Evolutionary conservation across 2,888 invertebrate species (phyloP).

Genomic region (Ypsolopha scabrella): DNA sequence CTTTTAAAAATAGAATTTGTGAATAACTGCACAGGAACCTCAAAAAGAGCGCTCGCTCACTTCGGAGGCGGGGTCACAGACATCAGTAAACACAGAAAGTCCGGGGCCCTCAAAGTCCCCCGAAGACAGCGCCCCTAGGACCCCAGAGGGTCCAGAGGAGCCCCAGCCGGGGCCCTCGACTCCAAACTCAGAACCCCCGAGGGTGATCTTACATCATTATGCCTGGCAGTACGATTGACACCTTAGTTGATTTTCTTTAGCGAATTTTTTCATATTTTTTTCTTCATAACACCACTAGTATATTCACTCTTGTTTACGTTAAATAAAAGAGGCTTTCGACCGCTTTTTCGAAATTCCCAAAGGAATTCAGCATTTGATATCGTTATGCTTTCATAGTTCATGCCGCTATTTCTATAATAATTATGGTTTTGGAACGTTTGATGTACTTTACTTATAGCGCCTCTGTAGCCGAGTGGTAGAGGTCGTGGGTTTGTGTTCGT

Average conservation of each 20-base stretch:
- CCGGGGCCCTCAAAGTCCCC: conserved; percentile 16
- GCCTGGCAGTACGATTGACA: conserved; percentile 69
- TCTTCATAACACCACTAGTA: conserved; percentile 30
- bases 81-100: conserved; percentile 14
- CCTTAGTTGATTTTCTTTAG: conserved; percentile 59
- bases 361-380: conserved; percentile 66
- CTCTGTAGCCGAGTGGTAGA: too few relatives aligned
- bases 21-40: too few relatives aligned
- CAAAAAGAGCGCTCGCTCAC: not conserved
- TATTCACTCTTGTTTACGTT: conserved; percentile 11
- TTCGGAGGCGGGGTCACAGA: not conserved
- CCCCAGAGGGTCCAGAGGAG: conserved; percentile 14
- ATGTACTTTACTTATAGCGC: too few relatives aligned
- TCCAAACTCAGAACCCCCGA: conserved; percentile 40
- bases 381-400: not conserved
- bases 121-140: conserved; percentile 7
- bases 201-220: conserved; percentile 64
- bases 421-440: too few relatives aligned
- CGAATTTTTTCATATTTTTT: conserved; percentile 24
- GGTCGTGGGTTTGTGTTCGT: too few relatives aligned
- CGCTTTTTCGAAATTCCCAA: conserved; percentile 25
- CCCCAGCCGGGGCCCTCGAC: conserved; percentile 45
- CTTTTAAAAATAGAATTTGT: too few relatives aligned
- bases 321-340: conserved; percentile 27
- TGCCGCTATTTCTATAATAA: not conserved